A percentile compares a stretch with the other conserved stretches of the same genome.
phyloP scores from a whole-genome alignment of 2,888 invertebrate species.

The Erebia aethiops region DNA sequence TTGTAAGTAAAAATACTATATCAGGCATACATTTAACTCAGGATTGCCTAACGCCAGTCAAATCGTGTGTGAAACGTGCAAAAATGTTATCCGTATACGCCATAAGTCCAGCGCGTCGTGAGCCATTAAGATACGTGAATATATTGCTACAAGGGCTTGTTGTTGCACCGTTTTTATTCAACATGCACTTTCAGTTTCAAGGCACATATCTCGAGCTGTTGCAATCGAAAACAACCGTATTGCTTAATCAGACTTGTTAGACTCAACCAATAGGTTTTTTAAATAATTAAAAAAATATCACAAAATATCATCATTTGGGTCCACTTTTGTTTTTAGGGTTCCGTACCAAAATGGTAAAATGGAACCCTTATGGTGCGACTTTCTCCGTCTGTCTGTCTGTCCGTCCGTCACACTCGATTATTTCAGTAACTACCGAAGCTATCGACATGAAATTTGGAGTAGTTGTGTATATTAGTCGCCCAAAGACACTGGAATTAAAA shows the following conservation, averaged over 20 bases:
- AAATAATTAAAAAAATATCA: too few relatives aligned
- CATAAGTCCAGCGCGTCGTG: conserved; percentile 31
- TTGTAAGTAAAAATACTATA: not conserved
- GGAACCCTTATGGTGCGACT: too few relatives aligned
- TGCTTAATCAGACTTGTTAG: not conserved
- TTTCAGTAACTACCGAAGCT: too few relatives aligned
- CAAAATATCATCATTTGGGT: too few relatives aligned
- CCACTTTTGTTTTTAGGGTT: too few relatives aligned
- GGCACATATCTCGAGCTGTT: conserved; percentile 21
- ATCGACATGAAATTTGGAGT: too few relatives aligned
- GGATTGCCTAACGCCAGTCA: conserved; percentile 20
- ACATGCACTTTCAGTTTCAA: conserved; percentile 26
- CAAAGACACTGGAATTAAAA: too few relatives aligned
- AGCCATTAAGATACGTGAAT: conserved; percentile 33
- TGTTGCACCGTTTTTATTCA: conserved; percentile 28
- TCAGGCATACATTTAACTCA: not conserved
- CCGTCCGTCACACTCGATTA: too few relatives aligned
- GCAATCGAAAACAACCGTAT: not conserved
- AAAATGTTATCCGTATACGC: conserved; percentile 27
- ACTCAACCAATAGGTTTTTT: too few relatives aligned
- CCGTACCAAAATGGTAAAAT: too few relatives aligned
- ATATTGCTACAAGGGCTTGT: conserved; percentile 20
- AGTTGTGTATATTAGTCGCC: too few relatives aligned
- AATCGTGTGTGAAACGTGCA: conserved; percentile 30
- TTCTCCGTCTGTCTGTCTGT: too few relatives aligned